These are phyloP conservation scores for Plutomurus gul DNA, from an alignment of 1,140 invertebrate genomes.

Conservation along the genomic window DNA sequence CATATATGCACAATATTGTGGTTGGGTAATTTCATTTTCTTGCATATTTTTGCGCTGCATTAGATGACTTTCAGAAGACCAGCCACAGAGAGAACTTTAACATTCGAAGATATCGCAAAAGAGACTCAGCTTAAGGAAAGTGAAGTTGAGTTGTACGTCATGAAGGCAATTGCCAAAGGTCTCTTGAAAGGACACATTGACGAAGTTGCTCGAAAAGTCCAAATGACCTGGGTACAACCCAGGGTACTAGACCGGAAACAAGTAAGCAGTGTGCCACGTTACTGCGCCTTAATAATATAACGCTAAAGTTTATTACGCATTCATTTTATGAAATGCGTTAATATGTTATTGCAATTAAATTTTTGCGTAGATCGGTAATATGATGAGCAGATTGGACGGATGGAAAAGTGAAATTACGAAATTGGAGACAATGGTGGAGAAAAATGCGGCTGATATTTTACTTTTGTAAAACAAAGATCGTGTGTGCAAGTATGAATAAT, in stretches of 20 bases:
- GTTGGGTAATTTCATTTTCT: neutral
- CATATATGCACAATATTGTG: neutral
- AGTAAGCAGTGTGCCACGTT: constrained; percentile 57
- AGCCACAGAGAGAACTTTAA: constrained; percentile 73
- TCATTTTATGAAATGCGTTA: neutral
- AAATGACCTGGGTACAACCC: constrained; percentile 91
- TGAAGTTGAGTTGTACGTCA: constrained; percentile 93
- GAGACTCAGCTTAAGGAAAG: constrained; percentile 79
- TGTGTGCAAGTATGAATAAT: neutral
- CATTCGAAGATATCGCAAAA: constrained; percentile 87
- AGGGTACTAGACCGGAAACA: constrained; percentile 78
- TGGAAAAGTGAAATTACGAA: constrained; percentile 82
- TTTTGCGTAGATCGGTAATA: constrained; percentile 76
- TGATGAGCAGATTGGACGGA: constrained; percentile 76
- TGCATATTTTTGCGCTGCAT: constrained; percentile 10
- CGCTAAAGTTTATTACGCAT: neutral
- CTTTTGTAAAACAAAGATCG: constrained; percentile 66
- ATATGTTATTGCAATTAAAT: constrained; percentile 47
- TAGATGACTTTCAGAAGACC: constrained; percentile 73
- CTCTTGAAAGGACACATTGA: constrained; percentile 94
- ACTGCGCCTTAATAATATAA: neutral
- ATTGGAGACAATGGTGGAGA: constrained; percentile 80
- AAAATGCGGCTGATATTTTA: constrained; percentile 80
- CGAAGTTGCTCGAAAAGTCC: constrained; percentile 81
- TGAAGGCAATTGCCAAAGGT: constrained; percentile 96